Evolutionary conservation across 30 jellyfish, hydroid and myxozoan genomes (phyloP).

Genomic region (Turritopsis dohrnii): DNA sequence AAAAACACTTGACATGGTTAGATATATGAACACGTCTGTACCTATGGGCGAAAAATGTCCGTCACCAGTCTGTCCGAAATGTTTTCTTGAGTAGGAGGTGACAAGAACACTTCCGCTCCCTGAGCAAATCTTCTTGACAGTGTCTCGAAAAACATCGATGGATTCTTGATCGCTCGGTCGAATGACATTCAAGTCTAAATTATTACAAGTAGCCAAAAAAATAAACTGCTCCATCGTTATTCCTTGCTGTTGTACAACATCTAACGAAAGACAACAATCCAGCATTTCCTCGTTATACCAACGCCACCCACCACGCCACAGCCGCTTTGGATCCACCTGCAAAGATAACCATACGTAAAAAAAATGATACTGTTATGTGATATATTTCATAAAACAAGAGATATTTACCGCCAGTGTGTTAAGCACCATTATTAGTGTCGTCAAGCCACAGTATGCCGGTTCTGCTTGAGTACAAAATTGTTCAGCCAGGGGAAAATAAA

Average conservation of each 20-base stretch:
- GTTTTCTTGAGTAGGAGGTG: slow-evolving; percentile 56
- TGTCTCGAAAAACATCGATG: slow-evolving; percentile 43
- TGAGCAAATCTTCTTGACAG: slow-evolving; percentile 35
- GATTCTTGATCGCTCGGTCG: slow-evolving; percentile 42
- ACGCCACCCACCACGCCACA: slow-evolving; percentile 85
- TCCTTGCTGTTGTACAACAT: slow-evolving; percentile 58
- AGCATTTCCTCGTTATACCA: slow-evolving; percentile 89
- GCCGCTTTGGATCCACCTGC: slow-evolving; percentile 70
- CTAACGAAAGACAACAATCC: slow-evolving; percentile 79
- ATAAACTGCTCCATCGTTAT: slow-evolving; percentile 72
- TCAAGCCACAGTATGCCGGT: slow-evolving; percentile 86
- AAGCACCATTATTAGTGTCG: slow-evolving; percentile 73
- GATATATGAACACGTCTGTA: no score
- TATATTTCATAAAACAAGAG: background rate
- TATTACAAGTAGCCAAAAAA: slow-evolving; percentile 66
- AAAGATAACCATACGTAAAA: background rate
- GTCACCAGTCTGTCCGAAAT: slow-evolving; percentile 67
- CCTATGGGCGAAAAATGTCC: slow-evolving; percentile 92
- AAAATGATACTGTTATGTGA: background rate
- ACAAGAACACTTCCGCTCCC: slow-evolving; percentile 42
- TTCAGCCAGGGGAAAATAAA: slow-evolving; percentile 68
- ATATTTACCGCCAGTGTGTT: slow-evolving; percentile 50
- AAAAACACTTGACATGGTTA: no score
- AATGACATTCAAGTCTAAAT: slow-evolving; percentile 40
- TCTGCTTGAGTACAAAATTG: slow-evolving; percentile 86